Conservation (phyloP, 2,113 vertebrate species). For the Nestor notabilis region DNA sequence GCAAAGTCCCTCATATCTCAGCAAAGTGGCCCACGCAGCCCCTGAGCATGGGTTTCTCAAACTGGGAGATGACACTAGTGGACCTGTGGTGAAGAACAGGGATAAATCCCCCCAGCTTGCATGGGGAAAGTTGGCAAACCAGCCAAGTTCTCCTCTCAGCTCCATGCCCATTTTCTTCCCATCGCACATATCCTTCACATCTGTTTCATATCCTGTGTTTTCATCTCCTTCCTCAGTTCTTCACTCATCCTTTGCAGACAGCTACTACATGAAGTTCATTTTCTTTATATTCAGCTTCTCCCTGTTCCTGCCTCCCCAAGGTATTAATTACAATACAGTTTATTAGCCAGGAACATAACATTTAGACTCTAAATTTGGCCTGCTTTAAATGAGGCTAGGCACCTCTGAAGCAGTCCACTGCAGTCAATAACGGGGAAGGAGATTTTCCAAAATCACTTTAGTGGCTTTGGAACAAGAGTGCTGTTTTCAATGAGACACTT, state of each 20-base stretch:
- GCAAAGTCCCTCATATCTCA: background rate
- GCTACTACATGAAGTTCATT: background rate
- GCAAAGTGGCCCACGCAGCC: background rate
- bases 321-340: conserved; percentile 26
- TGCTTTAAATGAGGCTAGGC: background rate
- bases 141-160: background rate
- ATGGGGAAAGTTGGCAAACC: background rate
- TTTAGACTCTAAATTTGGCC: background rate
- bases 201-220: background rate
- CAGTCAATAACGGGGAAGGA: background rate
- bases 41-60: background rate
- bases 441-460: conserved; percentile 5
- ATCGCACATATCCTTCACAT: fast-evolving
- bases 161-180: background rate
- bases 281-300: background rate
- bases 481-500: conserved; percentile 10
- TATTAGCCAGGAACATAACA: conserved; percentile 3
- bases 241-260: background rate
- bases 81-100: background rate
- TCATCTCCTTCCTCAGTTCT: background rate
- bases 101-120: background rate
- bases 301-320: background rate
- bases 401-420: background rate
- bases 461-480: background rate
- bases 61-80: background rate